Base-by-base conservation (phyloP, 2,888 invertebrate species). In the Julus scanicus region DNA sequence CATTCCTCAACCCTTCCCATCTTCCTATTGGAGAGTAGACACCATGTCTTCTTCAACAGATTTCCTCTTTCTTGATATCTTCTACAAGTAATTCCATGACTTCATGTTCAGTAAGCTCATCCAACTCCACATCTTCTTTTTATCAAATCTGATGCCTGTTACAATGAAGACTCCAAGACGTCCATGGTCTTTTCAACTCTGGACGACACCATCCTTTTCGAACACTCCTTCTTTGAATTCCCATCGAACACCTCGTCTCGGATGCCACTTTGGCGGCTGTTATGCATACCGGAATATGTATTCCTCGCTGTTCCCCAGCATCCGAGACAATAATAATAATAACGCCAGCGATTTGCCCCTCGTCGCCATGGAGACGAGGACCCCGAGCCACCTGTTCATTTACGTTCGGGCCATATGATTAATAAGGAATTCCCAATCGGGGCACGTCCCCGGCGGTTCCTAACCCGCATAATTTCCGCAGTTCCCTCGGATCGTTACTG, bases 321-420 rank as follows among this genome's bases (percentile, higher is more conserved):
- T 57, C 49, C 86, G 86, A 63, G 57, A 86, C 86, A 86, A 86
- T 49, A 86, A 57, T 57, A 86, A 40, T 86, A 53, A 86, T 86
- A 86, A 86, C 49, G 53, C n/a, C 48, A 86, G 49, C 17, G 49
- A 49, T 86, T 53, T n/a, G 86, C n/a, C 37, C 86, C 49, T 1
- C 37, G 87, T 87, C 49, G 40, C 83, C 83, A 80, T 87, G 87
- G 87, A 48, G 20, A 87, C 87, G 44, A 44, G 84, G 57, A 88
- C 48, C 86, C 86, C 84, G 39, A 49, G 88, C 86, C 86, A 88
- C 88, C 88, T 88, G 88, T 88, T 88, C 88, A 88, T 88, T 86
- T 86, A 86, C 88, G 86, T 86, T 88, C 86, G 88, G 88, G 88
- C 88, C 49, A 88, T 88, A 88, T 88, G 88, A 88, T 88, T 88